These are phyloP conservation scores for Mechanitis mazaeus DNA, from an alignment of 2,888 invertebrate genomes.

Conservation along the genomic window DNA sequence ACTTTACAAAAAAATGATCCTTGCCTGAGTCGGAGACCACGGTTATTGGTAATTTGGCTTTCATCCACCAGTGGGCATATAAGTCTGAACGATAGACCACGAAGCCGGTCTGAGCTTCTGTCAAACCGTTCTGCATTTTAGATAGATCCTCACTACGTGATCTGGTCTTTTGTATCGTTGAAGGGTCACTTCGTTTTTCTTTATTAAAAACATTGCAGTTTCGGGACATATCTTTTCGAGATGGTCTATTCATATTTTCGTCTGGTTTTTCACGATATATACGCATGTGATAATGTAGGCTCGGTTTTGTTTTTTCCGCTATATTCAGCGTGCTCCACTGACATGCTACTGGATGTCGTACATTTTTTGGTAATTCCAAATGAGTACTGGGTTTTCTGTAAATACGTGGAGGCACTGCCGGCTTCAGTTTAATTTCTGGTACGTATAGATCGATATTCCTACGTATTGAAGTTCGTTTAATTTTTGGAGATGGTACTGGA, in stretches of 20 bases:
- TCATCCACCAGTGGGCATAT: conserved; percentile 96
- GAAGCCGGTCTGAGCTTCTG: conserved; percentile 62
- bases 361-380: conserved; percentile 68
- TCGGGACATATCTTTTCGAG: conserved; percentile 51
- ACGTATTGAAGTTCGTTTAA: conserved; percentile 70
- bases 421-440: conserved; percentile 64
- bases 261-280: conserved; percentile 63
- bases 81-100: conserved; percentile 87
- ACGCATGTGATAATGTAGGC: conserved; percentile 72
- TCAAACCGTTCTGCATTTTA: conserved; percentile 63
- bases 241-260: conserved; percentile 42
- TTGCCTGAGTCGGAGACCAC: conserved; percentile 79
- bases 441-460: conserved; percentile 62
- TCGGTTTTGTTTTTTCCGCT: conserved; percentile 66
- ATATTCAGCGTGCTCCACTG: conserved; percentile 73
- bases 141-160: conserved; percentile 70
- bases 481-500: conserved; percentile 64
- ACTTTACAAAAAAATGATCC: conserved; percentile 76
- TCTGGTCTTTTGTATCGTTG: conserved; percentile 52
- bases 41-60: conserved; percentile 85
- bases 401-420: conserved; percentile 66
- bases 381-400: conserved; percentile 69
- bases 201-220: conserved; percentile 56
- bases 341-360: conserved; percentile 57
- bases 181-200: conserved; percentile 39